Evolutionary conservation across 2,888 invertebrate species (phyloP).

Genomic region (Diaperis boleti): DNA sequence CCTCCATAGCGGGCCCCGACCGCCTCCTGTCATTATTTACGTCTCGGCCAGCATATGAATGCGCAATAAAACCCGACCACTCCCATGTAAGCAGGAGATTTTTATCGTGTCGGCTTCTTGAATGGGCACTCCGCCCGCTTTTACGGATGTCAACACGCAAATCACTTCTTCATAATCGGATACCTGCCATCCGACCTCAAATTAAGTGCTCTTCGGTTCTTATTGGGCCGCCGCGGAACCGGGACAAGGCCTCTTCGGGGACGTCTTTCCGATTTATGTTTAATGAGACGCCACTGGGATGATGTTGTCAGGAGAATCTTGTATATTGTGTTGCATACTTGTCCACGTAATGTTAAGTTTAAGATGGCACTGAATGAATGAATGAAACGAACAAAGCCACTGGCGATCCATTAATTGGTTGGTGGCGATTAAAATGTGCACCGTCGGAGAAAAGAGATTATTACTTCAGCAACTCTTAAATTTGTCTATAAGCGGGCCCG

Average conservation of each 20-base stretch:
- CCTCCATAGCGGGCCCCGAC: background rate
- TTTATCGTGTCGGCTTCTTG: slow-evolving; percentile 35
- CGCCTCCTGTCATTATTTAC: slow-evolving; percentile 3
- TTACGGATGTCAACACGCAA: slow-evolving; percentile 41
- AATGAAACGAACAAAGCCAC: background rate
- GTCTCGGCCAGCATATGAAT: slow-evolving; percentile 11
- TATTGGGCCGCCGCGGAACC: background rate
- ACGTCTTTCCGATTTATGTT: background rate
- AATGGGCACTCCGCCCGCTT: slow-evolving; percentile 38
- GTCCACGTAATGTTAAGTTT: background rate
- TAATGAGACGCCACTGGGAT: background rate
- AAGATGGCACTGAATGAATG: too few relatives aligned
- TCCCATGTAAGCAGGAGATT: slow-evolving; percentile 29
- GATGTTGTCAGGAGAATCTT: too few relatives aligned
- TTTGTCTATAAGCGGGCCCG: slow-evolving; percentile 20
- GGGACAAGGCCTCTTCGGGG: slow-evolving; percentile 1
- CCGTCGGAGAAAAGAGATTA: slow-evolving; percentile 17
- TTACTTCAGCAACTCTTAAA: slow-evolving; percentile 13
- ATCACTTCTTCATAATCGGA: slow-evolving; percentile 34
- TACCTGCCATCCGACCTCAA: slow-evolving; percentile 14
- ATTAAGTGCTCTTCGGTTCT: slow-evolving; percentile 7
- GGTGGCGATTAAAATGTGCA: slow-evolving; percentile 10
- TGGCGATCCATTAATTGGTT: background rate
- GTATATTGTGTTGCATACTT: too few relatives aligned
- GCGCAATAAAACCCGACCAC: slow-evolving; percentile 32